Base-by-base conservation (phyloP, 2,113 vertebrate species). In the Calyptommatus sinebrachiatus region DNA sequence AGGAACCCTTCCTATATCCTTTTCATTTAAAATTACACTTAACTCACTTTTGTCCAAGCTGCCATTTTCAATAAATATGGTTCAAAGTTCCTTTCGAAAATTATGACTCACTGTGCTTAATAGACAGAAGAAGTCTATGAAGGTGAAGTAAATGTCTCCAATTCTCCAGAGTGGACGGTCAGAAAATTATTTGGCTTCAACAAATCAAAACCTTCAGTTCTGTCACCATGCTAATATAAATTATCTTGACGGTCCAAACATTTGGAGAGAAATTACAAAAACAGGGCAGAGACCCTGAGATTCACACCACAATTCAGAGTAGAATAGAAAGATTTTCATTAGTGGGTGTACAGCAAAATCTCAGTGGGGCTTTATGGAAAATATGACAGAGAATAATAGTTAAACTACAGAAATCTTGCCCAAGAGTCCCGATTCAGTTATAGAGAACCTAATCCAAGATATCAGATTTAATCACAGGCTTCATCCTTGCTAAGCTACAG, bases 191-290 rank as follows among this genome's bases (percentile, higher is more conserved):
- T 76, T 79, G 60, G 77, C 81, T 89, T 85, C 86, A 90, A 86
- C 88, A 89, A 91, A 93, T 85, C 83, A 91, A 89, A 87, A 48
- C 83, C 85, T 88, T 91, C 86, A 89, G 46, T 78, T 75, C 79
- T 91, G 91, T 92, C 92, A 91, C 77, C 77, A 18, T 86, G 84
- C 78, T 86, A 85, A 61, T 88, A 88, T 88, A 89, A 88, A 91
- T 89, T 90, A 88, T 88, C 61, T 53, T 84, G 75, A 85, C 28
- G 35, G 73, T 81, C 78, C 53, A 73, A 82, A 87, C 48, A 83
- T 89, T 87, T 90, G 89, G 88, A 93, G 90, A 84, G 65, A 79
- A 85, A 90, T 82, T 84, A 78, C 66, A 78, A 89, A 90, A 91
- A 82, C 79, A 85, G 87, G 91, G 83, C 81, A 78, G 88, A 82